These are phyloP conservation scores for Achroia grisella DNA, from an alignment of 1,140 invertebrate genomes.

Conservation along the genomic window DNA sequence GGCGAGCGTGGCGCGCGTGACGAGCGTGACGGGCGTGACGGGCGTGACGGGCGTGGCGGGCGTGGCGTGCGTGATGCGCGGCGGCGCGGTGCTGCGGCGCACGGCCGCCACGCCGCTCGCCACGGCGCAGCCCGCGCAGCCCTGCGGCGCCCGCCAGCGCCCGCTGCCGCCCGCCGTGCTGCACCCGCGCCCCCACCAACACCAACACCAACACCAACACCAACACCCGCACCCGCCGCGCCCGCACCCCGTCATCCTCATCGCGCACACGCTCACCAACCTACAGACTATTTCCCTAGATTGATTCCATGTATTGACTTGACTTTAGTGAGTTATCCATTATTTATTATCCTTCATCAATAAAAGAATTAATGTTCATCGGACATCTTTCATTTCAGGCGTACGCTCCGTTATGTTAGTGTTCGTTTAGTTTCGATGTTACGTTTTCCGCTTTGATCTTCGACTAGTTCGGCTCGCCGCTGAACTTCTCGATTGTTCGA, in stretches of 20 bases:
- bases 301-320: conserved; percentile 42
- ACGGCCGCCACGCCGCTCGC: conserved; percentile 49
- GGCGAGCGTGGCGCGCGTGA: conserved; percentile 53
- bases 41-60: conserved; percentile 22
- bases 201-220: conserved; percentile 47
- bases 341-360: conserved; percentile 42
- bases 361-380: conserved; percentile 37
- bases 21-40: conserved; percentile 37
- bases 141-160: conserved; percentile 55
- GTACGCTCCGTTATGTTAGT: neutral
- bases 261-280: conserved; percentile 57
- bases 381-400: conserved; percentile 29
- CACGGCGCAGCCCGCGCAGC: conserved; percentile 46
- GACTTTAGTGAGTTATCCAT: conserved; percentile 33
- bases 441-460: too few species aligned
- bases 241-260: conserved; percentile 59
- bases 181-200: conserved; percentile 56
- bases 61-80: conserved; percentile 58
- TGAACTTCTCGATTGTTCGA: too few species aligned
- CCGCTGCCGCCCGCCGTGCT: conserved; percentile 45
- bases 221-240: conserved; percentile 43
- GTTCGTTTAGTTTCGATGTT: too few species aligned
- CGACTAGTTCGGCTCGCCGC: too few species aligned
- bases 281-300: conserved; percentile 66
- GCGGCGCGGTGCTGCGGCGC: conserved; percentile 52